phyloP scores from a whole-genome alignment of 2,113 vertebrate species.

The Strix aluco region DNA sequence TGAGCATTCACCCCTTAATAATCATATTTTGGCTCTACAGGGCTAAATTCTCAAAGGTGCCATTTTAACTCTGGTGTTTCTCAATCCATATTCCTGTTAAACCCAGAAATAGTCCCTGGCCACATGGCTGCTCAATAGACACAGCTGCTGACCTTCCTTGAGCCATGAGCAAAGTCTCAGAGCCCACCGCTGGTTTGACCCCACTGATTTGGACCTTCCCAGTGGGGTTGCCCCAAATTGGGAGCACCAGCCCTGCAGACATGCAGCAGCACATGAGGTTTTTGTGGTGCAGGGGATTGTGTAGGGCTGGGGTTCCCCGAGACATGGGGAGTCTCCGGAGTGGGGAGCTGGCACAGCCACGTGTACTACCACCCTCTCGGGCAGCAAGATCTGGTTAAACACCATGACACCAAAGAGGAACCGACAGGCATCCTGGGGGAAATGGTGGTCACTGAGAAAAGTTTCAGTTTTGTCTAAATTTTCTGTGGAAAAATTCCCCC shows the following conservation, averaged over 20 bases:
- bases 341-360: rapidly evolving
- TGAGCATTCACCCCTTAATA: neutral
- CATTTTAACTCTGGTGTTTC: neutral
- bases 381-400: neutral
- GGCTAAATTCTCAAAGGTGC: neutral
- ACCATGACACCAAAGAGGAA: neutral
- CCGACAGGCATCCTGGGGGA: neutral
- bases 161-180: neutral
- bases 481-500: neutral
- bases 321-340: rapidly evolving
- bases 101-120: neutral
- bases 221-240: neutral
- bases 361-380: rapidly evolving
- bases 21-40: neutral
- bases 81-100: neutral
- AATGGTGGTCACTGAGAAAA: neutral
- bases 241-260: neutral
- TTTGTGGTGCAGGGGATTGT: neutral
- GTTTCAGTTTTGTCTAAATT: neutral
- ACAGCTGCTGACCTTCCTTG: neutral
- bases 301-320: neutral
- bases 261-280: rapidly evolving
- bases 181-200: neutral
- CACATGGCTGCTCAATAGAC: neutral
- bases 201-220: neutral